Evolutionary conservation across 2,113 vertebrate species (phyloP).

Genomic region (Corvus hawaiiensis): DNA sequence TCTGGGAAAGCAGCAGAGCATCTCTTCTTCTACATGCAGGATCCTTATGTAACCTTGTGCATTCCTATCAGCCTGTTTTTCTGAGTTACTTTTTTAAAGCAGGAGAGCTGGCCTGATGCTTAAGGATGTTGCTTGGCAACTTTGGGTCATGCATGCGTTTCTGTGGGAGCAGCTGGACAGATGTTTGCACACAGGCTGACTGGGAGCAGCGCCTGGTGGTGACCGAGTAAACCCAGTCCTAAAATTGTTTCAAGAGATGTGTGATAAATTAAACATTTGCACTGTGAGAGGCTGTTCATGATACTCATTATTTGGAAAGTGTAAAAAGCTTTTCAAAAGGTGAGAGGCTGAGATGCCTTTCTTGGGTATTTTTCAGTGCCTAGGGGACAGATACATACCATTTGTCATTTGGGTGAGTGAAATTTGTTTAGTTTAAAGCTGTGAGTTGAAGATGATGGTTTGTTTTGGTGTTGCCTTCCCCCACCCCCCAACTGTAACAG

Average conservation of each 20-base stretch:
- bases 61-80: neutral
- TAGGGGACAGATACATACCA: neutral
- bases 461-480: neutral
- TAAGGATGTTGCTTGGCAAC: slow-evolving; percentile 38
- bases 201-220: neutral
- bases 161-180: slow-evolving; percentile 1
- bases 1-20: neutral
- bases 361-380: neutral
- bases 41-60: neutral
- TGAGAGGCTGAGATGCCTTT: neutral
- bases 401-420: neutral
- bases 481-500: neutral
- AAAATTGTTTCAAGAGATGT: neutral
- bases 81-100: neutral
- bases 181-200: slow-evolving; percentile 31
- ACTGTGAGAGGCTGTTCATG: neutral
- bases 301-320: neutral
- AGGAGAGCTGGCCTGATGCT: neutral
- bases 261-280: slow-evolving; percentile 36
- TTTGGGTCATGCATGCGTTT: neutral
- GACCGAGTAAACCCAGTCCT: neutral
- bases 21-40: neutral
- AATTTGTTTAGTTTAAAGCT: neutral
- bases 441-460: neutral
- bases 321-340: neutral